Base-by-base conservation (phyloP, 2,113 vertebrate genomes). In the Istiophorus platypterus region DNA sequence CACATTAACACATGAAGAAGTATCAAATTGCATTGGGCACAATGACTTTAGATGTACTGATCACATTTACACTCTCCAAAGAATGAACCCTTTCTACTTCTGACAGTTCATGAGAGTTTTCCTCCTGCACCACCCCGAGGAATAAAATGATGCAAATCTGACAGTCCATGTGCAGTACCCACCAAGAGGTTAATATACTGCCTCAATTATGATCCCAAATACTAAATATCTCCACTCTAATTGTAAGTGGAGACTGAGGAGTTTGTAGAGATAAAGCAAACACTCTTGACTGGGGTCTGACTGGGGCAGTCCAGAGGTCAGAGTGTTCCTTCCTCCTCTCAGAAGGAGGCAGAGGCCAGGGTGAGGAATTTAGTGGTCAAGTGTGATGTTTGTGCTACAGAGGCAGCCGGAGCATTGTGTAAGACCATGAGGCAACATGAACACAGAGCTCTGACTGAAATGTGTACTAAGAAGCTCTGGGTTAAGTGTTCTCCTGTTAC, bases 361-460 rank as follows among this genome's bases (percentile, higher is more conserved):
- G 77, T 93, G 89, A 90, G 92, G 91, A 94, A 95, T 93, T 80
- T 93, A 45, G 66, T 68, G 81, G 65, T 49, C 59, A 34, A 57
- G 42, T 73, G 88, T 84, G 26, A 95, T 93, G 81, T 94, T 93
- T 93, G 86, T 80, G 72, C 71, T 85, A 31, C 42, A 67, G 76
- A 85, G 78, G 45, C 61, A 45, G 78, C 54, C 42, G 56, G 56
- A 57, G 82, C 74, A 52, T 68, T 87, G 81, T 68, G 41, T 56
- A 79, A 82, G 58, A 51, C 45, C 56, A 64, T 1, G 56, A 56
- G 67, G 71, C 64, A 67, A 75, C 41, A 54, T 61, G 51, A 82
- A 61, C 18, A 29, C 18, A 41, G 37, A 72, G 61, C 37, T 49
- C 5, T 22, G 67, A 14, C 4, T 64, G 26, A 49, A 34, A 67